phyloP scores from a whole-genome alignment of 2,113 vertebrate species.

The Gadus chalcogrammus region DNA sequence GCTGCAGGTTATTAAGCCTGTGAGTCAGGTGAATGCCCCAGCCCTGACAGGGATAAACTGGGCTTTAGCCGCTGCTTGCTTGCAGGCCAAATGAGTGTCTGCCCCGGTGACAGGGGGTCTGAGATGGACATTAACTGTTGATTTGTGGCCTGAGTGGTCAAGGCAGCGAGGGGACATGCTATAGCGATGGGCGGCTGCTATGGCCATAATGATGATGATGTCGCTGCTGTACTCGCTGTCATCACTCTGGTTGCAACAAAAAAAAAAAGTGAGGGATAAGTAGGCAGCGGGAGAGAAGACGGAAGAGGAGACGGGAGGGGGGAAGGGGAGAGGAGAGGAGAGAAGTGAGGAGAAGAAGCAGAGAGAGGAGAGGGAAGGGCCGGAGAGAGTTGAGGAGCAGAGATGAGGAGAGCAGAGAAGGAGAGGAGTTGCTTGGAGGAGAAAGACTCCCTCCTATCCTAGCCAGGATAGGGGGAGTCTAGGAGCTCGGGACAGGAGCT shows the following conservation, averaged over 20 bases:
- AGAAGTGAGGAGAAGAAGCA: too few species aligned
- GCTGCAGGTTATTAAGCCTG: slow-evolving; percentile 61
- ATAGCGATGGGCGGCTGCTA: slow-evolving; percentile 22
- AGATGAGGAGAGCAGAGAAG: slow-evolving; percentile 2
- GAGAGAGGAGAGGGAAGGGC: neutral
- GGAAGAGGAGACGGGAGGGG: too few species aligned
- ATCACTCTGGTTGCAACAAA: slow-evolving; percentile 10
- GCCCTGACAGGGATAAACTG: slow-evolving; percentile 60
- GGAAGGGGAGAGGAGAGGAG: too few species aligned
- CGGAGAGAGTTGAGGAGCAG: too few species aligned
- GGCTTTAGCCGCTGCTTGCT: slow-evolving; percentile 51
- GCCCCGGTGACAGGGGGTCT: slow-evolving; percentile 53
- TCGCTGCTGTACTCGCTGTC: slow-evolving; percentile 26
- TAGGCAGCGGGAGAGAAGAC: too few species aligned
- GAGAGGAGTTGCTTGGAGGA: slow-evolving; percentile 1
- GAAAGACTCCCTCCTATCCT: too few species aligned
- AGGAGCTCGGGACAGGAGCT: neutral
- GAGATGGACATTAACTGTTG: slow-evolving; percentile 70
- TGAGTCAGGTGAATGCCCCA: slow-evolving; percentile 59
- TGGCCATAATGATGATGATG: slow-evolving; percentile 65
- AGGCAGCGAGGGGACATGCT: slow-evolving; percentile 39
- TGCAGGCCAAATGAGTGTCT: slow-evolving; percentile 63
- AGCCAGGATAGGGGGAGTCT: too few species aligned
- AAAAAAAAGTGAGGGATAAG: neutral
- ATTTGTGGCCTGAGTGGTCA: slow-evolving; percentile 66